Percentiles rank a stretch among this genome's conserved stretches.
phyloP scores from a whole-genome alignment of 2,888 invertebrate species.

The Spisula subtruncata region DNA sequence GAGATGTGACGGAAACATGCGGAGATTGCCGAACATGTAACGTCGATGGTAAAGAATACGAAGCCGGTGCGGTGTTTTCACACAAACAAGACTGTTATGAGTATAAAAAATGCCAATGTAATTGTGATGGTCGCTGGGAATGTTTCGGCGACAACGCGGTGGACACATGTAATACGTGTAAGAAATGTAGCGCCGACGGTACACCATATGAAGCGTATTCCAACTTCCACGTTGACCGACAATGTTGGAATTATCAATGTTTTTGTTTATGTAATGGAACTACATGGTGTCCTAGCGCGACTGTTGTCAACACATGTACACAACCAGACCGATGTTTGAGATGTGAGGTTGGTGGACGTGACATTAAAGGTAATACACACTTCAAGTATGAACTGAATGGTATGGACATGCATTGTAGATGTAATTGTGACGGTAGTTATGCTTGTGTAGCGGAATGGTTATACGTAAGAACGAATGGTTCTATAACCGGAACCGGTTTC shows the following conservation, averaged over 20 bases:
- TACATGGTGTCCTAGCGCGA: slow-evolving; percentile 74
- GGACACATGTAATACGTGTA: slow-evolving; percentile 75
- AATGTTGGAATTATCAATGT: slow-evolving; percentile 75
- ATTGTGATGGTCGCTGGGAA: slow-evolving; percentile 74
- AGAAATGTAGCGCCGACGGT: slow-evolving; percentile 76
- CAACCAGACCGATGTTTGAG: slow-evolving; percentile 67
- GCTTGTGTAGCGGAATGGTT: slow-evolving; percentile 62
- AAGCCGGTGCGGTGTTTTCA: slow-evolving; percentile 73
- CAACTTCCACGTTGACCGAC: slow-evolving; percentile 63
- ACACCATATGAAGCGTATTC: slow-evolving; percentile 69
- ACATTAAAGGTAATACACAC: slow-evolving; percentile 71
- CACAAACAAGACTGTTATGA: slow-evolving; percentile 72
- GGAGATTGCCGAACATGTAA: slow-evolving; percentile 67
- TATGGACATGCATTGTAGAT: slow-evolving; percentile 68
- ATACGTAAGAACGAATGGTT: slow-evolving; percentile 55
- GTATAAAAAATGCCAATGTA: slow-evolving; percentile 70
- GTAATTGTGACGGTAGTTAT: slow-evolving; percentile 72
- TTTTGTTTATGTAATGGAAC: slow-evolving; percentile 83
- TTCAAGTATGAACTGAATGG: slow-evolving; percentile 71
- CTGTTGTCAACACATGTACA: slow-evolving; percentile 60
- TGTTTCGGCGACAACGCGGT: slow-evolving; percentile 69
- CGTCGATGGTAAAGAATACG: slow-evolving; percentile 60
- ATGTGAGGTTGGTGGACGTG: slow-evolving; percentile 73
- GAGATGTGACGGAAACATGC: slow-evolving; percentile 59
- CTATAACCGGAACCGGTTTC: slow-evolving; percentile 65